A percentile compares a stretch with the other conserved stretches of the same genome.
Conservation (phyloP, 1,140 invertebrate species). For the Diploscapter pachys region DNA sequence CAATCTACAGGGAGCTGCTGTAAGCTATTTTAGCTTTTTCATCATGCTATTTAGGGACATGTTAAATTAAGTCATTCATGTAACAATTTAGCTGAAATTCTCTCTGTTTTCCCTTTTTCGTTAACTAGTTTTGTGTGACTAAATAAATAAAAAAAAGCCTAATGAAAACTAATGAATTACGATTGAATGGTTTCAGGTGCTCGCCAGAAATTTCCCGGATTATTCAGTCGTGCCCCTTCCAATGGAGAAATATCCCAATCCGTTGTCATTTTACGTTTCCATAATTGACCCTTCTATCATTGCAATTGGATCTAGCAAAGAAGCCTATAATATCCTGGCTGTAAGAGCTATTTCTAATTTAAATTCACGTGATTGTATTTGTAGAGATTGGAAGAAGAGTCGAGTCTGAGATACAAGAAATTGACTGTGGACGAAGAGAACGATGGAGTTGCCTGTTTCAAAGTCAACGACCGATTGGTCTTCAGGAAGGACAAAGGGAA, state of each 20-base stretch:
- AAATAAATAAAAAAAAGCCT: no score
- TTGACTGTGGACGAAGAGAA: slow-evolving; percentile 45
- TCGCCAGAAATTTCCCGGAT: slow-evolving; percentile 51
- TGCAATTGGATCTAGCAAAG: slow-evolving; percentile 46
- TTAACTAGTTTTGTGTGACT: no score
- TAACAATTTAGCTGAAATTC: no score
- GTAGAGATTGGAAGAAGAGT: slow-evolving; percentile 50
- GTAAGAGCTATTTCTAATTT: slow-evolving; percentile 23
- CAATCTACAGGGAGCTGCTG: slow-evolving; percentile 55
- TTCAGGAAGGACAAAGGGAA: slow-evolving; percentile 48
- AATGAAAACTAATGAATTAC: no score
- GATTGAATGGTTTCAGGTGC: slow-evolving; percentile 25
- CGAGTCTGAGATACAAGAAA: slow-evolving; percentile 54
- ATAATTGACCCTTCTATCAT: slow-evolving; percentile 46
- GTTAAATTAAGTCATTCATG: no score
- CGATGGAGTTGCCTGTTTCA: slow-evolving; percentile 48
- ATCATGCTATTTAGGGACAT: no score
- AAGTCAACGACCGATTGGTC: slow-evolving; percentile 50
- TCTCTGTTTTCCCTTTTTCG: no score
- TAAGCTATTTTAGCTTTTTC: slow-evolving; percentile 10
- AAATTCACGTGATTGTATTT: neutral
- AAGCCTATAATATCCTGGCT: slow-evolving; percentile 40
- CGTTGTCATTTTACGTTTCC: slow-evolving; percentile 49
- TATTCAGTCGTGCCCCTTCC: slow-evolving; percentile 49
- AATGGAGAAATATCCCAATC: slow-evolving; percentile 37